Base-by-base conservation (phyloP, 2,888 invertebrate species). In the Acholoe squamosa region DNA sequence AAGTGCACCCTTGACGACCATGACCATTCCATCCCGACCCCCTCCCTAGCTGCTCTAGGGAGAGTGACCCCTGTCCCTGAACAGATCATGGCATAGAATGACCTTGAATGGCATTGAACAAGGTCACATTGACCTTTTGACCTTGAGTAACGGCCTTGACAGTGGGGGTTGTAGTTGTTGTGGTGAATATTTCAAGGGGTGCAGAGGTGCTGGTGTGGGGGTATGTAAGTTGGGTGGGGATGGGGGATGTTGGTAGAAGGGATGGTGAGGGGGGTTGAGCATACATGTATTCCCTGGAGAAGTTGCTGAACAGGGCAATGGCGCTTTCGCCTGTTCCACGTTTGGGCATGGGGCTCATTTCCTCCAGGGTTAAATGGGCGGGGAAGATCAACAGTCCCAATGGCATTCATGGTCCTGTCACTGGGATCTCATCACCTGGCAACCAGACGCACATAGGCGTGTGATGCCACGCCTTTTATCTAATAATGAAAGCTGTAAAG, bases 81-180 rank as follows among this genome's bases (percentile, higher is more conserved):
- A 19, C 19, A 19, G 61, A n/a, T 61, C n/a, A 61, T n/a, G n/a
- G 61, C 1, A 19, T 0, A 19, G n/a, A n/a, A 12, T 61, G 61
- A 61, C 61, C 61, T 61, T 61, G 61, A 61, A n/a, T 61, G n/a
- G 61, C 61, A 61, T n/a, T 12, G 61, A 61, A 61, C 3, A 7
- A 61, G 61, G 61, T 61, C 61, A 61, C 61, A n/a, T 19, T 61
- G 61, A 61, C 61, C 61, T 61, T 61, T 14, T 61, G 61, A 61
- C 61, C 61, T 61, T 14, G 61, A n/a, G 61, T n/a, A 61, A n/a
- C 19, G 61, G 43, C 43, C 61, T n/a, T 61, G 14, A 61, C 61
- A 7, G 1, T 61, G 61, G 61, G 43, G 61, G 61, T 19, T 61
- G 7, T n/a, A 19, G 61, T 61, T 19, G 61, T 61, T 19, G 61